Base-by-base conservation (phyloP, 2,113 vertebrate genomes). In the Antidorcas marsupialis region DNA sequence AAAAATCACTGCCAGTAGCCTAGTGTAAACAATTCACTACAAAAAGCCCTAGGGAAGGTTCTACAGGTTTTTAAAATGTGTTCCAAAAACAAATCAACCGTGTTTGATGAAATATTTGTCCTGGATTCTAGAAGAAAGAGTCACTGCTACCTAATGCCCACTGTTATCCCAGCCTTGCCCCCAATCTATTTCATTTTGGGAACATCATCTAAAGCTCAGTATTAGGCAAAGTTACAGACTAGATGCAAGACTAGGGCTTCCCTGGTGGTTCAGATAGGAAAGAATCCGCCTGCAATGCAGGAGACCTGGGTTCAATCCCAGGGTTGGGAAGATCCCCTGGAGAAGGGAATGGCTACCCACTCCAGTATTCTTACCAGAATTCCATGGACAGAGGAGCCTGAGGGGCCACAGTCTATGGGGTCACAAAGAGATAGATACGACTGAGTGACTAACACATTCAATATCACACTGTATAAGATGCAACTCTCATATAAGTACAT, bases 71-170 rank as follows among this genome's bases (percentile, higher is more conserved):
- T 71, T 92, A 39, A 96, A 97, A 96, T n/a, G 2, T 86, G 82
- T 92, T 86, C 76, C 7, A 91, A 43, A 92, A 90, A 96, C 82
- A 98, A 92, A 97, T 93, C 45, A 95, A 91, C 21, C n/a, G 71
- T 76, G n/a, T 95, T 98, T 92, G 94, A 76, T 89, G 53, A 97
- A 97, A 96, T 76, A 97, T 19, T 93, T 97, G 50, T 83, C 96
- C 50, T 30, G 87, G 84, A 95, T 78, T 92, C 19, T 97, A 79
- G 97, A 98, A 96, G 62, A 82, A 96, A 19, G 81, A 21, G 1
- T 97, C 91, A 91, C 50, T 33, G 81, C 25, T 88, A 94, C 2
- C 13, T 78, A 64, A 86, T 8, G 2, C 78, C 91, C 64, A 27
- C 59, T 97, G 27, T 25, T 60, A 97, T 50, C 11, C 60, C 83